Evolutionary conservation across 2,888 invertebrate species (phyloP), one percentile per base, ranked within the genome.

Genomic region (Sympetrum striolatum): DNA sequence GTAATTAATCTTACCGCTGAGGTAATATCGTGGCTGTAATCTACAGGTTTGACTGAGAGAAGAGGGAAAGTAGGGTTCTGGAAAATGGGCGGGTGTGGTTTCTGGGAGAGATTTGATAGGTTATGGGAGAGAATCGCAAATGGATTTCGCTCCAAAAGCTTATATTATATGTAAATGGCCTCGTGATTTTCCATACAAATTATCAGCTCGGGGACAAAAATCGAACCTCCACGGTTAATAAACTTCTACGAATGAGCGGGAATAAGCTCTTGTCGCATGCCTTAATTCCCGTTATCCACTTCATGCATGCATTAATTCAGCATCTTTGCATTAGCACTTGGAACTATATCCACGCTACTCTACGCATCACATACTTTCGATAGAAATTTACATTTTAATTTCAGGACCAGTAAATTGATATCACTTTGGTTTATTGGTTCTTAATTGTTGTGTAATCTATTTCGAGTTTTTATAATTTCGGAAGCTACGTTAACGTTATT

Each of bases 141-240:
- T 82, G 82, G 58, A 82, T 82, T 82, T 53, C 82, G 53, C 58
- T 82, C 58, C 82, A 35, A 82, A 53, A 82, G 82, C 82, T 58
- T 53, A 58, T 82, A 82, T 82, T 82, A 82, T 82, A 82, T 82
- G 82, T 58, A 82, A 82, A 82, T 82, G 82, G 53, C 18, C 58
- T 53, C 58, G 53, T 58, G 82, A 53, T 82, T 58, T 82, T 82
- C 82, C 82, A 82, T 82, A 82, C 82, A 82, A 82, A 82, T 82
- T 82, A 82, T 82, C 82, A 35, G 82, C 82, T 82, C 35, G 82
- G 58, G 82, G 82, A 82, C 82, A 82, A 82, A 80, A 82, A 53
- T 82, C 53, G 58, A 58, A 31, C 53, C 35, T 31, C 53, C 6
- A 35, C 82, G 82, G 82, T 53, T 53, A 82, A 82, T 35, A 82